phyloP scores from a whole-genome alignment of 2,797 vertebrate species.

The Vireo griseus region DNA sequence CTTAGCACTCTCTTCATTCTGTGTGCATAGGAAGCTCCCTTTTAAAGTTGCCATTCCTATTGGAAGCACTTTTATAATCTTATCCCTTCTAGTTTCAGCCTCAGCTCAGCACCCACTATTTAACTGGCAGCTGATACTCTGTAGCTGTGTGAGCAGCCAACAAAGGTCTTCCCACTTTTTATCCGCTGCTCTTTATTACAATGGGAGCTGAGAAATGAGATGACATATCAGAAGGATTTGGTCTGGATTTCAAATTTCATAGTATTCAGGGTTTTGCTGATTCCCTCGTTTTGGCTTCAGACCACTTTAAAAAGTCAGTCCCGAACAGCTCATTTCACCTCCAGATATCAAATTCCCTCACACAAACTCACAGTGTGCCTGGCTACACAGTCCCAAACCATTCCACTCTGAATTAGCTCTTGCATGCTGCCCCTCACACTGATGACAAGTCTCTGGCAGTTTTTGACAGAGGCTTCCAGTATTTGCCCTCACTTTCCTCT shows the following conservation, averaged over 20 bases:
- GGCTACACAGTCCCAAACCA: not conserved
- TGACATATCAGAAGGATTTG: not conserved
- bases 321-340: not conserved
- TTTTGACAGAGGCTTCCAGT: not conserved
- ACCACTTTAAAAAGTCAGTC: not conserved
- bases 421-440: not conserved
- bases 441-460: not conserved
- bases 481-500: not conserved
- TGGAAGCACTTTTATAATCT: not conserved
- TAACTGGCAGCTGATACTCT: not conserved
- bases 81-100: not conserved
- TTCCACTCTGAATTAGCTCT: not conserved
- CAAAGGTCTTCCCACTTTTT: not conserved
- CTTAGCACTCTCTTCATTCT: not conserved
- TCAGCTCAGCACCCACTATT: not conserved
- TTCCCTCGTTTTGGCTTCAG: not conserved
- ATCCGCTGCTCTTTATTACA: not conserved
- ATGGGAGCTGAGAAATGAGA: not conserved
- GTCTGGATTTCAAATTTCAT: not conserved
- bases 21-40: not conserved
- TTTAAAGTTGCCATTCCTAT: not conserved
- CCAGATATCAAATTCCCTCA: not conserved
- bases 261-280: not conserved
- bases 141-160: not conserved
- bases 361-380: not conserved